Evolutionary conservation across 2,113 vertebrate genomes (phyloP).

Genomic region (Oxyura jamaicensis): DNA sequence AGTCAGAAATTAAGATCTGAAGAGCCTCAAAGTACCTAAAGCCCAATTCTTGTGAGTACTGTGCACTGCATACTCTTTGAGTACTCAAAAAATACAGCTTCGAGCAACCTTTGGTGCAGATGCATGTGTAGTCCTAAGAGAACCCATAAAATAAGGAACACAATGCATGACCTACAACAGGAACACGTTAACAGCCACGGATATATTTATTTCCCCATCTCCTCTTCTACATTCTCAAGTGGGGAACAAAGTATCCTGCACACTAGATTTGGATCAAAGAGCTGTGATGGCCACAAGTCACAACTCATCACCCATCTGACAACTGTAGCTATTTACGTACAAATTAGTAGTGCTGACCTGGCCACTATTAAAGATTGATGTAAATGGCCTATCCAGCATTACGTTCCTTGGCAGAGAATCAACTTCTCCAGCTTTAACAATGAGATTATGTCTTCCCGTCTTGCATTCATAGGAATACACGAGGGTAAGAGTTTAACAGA

Average conservation of each 20-base stretch:
- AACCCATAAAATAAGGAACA: constrained; percentile 18
- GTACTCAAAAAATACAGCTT: background rate
- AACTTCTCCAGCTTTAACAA: constrained; percentile 56
- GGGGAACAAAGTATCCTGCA: constrained; percentile 20
- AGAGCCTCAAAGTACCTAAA: background rate
- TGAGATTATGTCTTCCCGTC: constrained; percentile 61
- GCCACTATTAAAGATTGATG: constrained; percentile 56
- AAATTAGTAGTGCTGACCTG: constrained; percentile 57
- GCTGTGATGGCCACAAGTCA: constrained; percentile 44
- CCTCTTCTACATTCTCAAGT: constrained; percentile 16
- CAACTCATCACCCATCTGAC: constrained; percentile 56
- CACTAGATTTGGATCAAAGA: constrained; percentile 20
- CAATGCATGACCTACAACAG: background rate
- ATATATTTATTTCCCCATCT: constrained; percentile 23
- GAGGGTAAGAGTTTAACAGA: constrained; percentile 64
- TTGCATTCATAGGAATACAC: constrained; percentile 9
- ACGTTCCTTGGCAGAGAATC: constrained; percentile 56
- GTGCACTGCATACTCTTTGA: background rate
- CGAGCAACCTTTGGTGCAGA: background rate
- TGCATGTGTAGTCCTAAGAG: background rate
- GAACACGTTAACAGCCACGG: constrained; percentile 19
- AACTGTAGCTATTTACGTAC: constrained; percentile 61
- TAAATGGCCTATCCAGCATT: constrained; percentile 56
- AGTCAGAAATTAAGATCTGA: background rate
- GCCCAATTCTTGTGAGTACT: background rate